phyloP scores from a whole-genome alignment of 1,140 invertebrate genomes.

The Zaprionus camerounensis region DNA sequence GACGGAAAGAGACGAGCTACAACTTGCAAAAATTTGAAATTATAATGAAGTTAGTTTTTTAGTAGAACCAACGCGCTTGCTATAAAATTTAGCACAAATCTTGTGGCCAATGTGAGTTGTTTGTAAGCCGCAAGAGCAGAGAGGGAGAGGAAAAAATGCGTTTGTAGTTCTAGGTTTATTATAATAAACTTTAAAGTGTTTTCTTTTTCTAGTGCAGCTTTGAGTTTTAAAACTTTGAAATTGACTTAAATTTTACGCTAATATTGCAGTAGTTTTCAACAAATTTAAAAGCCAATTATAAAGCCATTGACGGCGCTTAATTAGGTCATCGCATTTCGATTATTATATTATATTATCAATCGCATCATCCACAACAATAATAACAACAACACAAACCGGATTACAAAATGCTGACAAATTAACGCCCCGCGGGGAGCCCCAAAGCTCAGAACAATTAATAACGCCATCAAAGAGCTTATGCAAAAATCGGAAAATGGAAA shows the following conservation, averaged over 20 bases:
- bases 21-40: conserved; percentile 6
- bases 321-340: conserved; percentile 16
- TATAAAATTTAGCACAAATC: background rate
- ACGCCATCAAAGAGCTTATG: conserved; percentile 21
- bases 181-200: conserved; percentile 6
- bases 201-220: background rate
- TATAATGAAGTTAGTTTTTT: conserved; percentile 6
- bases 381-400: conserved; percentile 11
- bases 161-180: background rate
- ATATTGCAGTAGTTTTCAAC: background rate
- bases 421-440: background rate
- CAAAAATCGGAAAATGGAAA: conserved; percentile 10
- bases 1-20: background rate
- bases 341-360: conserved; percentile 7
- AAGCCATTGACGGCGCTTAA: conserved; percentile 26
- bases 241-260: too few species aligned
- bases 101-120: background rate
- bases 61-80: background rate
- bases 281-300: conserved; percentile 18
- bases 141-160: background rate
- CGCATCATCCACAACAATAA: conserved; percentile 4
- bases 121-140: background rate
- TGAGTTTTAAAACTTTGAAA: too few species aligned
- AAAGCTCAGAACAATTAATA: conserved; percentile 29
- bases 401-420: conserved; percentile 29